Evolutionary conservation across 2,113 vertebrate species (phyloP).

Genomic region (Tetrao urogallus): DNA sequence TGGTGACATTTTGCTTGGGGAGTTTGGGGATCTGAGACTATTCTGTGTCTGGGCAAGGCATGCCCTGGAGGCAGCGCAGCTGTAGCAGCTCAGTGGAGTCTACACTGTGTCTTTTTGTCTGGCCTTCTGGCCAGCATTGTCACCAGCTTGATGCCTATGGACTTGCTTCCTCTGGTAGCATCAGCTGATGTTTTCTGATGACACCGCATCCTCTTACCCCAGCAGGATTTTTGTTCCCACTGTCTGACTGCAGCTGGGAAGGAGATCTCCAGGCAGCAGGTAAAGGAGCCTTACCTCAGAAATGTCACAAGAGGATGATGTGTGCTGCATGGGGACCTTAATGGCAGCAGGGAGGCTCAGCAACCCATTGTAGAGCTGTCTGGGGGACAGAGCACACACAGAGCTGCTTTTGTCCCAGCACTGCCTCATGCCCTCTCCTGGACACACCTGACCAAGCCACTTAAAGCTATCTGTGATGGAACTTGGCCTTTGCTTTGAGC

Average conservation of each 20-base stretch:
- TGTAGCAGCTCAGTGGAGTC: accelerated
- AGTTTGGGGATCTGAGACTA: not conserved
- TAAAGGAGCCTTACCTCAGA: not conserved
- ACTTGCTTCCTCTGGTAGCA: not conserved
- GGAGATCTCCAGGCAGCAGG: not conserved
- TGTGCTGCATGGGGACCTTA: not conserved
- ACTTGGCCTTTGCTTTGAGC: not conserved
- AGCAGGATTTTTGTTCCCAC: not conserved
- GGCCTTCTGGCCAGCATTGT: not conserved
- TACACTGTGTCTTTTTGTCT: not conserved
- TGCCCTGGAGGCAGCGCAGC: not conserved
- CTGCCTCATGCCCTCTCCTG: accelerated
- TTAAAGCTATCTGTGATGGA: not conserved
- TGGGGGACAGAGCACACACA: not conserved
- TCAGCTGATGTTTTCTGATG: not conserved
- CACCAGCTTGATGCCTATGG: not conserved
- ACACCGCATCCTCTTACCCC: not conserved
- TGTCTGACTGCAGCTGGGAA: accelerated
- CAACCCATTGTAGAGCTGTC: not conserved
- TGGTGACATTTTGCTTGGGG: not conserved
- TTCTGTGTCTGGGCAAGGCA: not conserved
- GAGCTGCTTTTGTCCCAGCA: not conserved
- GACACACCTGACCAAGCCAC: not conserved
- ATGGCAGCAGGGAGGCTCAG: not conserved
- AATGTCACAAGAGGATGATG: not conserved